Evolutionary conservation across 2,113 vertebrate species (phyloP).

Genomic region (Synchiropus splendidus): DNA sequence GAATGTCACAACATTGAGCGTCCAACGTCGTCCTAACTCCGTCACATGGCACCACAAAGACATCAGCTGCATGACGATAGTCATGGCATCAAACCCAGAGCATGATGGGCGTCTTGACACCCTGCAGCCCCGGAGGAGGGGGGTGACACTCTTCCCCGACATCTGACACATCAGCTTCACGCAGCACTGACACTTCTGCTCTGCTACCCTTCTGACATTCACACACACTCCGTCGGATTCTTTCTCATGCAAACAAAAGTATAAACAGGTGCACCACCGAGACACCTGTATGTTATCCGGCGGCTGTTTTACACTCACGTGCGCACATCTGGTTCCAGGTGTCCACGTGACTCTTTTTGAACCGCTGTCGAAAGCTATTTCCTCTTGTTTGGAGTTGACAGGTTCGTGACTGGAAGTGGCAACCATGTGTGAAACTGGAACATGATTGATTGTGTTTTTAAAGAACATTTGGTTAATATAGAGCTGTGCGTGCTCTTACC

Average conservation of each 20-base stretch:
- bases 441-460: too few species aligned
- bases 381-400: too few species aligned
- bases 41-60: conserved; percentile 18
- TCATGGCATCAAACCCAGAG: conserved; percentile 31
- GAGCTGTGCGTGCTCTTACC: too few species aligned
- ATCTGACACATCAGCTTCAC: conserved; percentile 46
- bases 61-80: conserved; percentile 7
- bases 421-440: too few species aligned
- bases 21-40: neutral
- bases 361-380: too few species aligned
- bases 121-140: conserved; percentile 10
- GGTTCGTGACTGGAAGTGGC: too few species aligned
- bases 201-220: conserved; percentile 19
- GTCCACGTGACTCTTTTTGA: too few species aligned
- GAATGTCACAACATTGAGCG: too few species aligned
- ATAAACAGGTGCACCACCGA: neutral
- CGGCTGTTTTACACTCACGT: too few species aligned
- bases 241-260: neutral
- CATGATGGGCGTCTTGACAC: conserved; percentile 31
- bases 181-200: conserved; percentile 26
- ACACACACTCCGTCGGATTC: conserved; percentile 2
- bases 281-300: too few species aligned
- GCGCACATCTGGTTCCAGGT: too few species aligned
- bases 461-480: too few species aligned
- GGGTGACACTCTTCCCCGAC: conserved; percentile 34